Base-by-base conservation (phyloP, 53 echinoderm and acorn worm species). In the Henricia sp. region DNA sequence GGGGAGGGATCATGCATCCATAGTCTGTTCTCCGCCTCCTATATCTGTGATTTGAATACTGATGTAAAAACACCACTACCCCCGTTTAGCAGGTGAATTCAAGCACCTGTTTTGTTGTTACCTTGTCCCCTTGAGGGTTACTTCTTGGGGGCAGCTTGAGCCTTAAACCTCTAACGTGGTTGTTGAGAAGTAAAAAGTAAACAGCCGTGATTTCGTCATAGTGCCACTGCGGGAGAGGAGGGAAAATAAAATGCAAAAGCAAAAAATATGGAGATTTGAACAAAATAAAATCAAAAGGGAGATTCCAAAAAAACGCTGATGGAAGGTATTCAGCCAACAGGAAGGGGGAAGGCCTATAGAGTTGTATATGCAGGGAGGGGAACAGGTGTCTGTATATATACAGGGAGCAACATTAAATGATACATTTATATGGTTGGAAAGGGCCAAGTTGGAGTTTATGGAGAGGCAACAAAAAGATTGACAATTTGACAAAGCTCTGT, bases 161-260 rank as follows among this genome's bases (percentile, higher is more conserved):
- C 2, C 46, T 92, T 35, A 77, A 76, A 19, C 99, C 99, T 77
- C 87, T 83, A 74, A 95, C 92, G 60, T 88, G 89, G 80, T 87
- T 92, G 38, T 90, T 89, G 14, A 99, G 82, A 16, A 99, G 86
- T 53, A 99, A 86, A 82, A 99, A 99, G 62, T 99, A 99, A 27
- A 91, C 89, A 6, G 91, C 88, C 10, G 99, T 99, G 39, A 88
- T 83, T 52, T 99, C 94, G 68, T 99, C 92, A 60, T 99, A 99
- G 43, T 92, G 85, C 99, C 99, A 99, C 91, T 95, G 89, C 43
- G 62, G 62, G 28, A 20, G 28, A 27, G 62, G 62, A 10, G 20
- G 62, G 20, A n/a, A 27, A 60, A 60, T 10, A 60, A n/a, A 60
- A 60, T 12, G 62, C 9, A n/a, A 27, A n/a, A 60, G 62, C 9